Conservation (phyloP, 2,797 vertebrate genomes). For the Falco cherrug region DNA sequence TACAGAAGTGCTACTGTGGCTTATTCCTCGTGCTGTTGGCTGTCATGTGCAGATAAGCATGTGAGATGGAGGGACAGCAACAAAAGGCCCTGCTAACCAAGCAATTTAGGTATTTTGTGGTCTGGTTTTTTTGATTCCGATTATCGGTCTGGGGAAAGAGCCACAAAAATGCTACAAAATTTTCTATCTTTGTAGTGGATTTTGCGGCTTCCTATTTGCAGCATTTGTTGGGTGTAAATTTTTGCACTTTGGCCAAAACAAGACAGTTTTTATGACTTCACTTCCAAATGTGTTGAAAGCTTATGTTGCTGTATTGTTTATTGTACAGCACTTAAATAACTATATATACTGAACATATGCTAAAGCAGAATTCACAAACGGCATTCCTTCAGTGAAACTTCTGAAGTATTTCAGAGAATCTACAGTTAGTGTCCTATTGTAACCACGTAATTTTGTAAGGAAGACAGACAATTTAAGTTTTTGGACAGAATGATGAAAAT, state of each 20-base stretch:
- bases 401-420: neutral
- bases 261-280: neutral
- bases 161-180: neutral
- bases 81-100: neutral
- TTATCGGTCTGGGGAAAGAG: neutral
- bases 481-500: neutral
- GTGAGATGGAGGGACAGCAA: neutral
- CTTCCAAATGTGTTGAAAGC: conserved; percentile 23
- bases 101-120: neutral
- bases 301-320: conserved; percentile 25
- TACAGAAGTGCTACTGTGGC: neutral
- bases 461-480: fast-evolving
- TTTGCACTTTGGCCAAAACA: conserved; percentile 28
- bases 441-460: fast-evolving
- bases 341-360: neutral
- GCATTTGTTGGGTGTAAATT: neutral
- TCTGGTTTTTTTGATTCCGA: neutral
- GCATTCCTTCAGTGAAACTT: neutral
- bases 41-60: fast-evolving
- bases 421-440: neutral
- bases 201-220: neutral
- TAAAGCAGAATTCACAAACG: neutral
- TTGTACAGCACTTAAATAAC: neutral
- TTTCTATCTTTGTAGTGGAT: neutral
- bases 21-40: neutral